phyloP scores from a whole-genome alignment of 2,888 invertebrate genomes.

The Trachelus tabidus region DNA sequence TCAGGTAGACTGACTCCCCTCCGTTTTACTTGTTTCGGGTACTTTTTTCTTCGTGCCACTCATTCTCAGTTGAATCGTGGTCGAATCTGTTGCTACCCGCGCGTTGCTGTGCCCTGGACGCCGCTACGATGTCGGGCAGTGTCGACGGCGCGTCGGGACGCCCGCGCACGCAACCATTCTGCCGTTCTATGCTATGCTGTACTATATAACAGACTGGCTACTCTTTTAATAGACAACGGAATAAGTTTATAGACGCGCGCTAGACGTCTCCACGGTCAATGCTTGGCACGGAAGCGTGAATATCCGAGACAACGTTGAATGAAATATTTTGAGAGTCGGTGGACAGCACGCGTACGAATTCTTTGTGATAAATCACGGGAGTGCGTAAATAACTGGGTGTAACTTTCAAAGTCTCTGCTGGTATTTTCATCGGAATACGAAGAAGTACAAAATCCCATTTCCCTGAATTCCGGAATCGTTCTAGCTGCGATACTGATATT shows the following conservation, averaged over 20 bases:
- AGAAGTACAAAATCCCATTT: too few relatives aligned
- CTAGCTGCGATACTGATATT: too few relatives aligned
- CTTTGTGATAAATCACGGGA: too few relatives aligned
- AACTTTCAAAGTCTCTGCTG: too few relatives aligned
- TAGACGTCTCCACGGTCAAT: conserved; percentile 52
- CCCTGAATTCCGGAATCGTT: too few relatives aligned
- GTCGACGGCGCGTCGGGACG: conserved; percentile 35
- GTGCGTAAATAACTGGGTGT: too few relatives aligned
- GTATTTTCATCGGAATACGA: too few relatives aligned
- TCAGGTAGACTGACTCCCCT: background rate
- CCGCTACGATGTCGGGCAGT: conserved; percentile 12
- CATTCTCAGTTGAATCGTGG: conserved; percentile 47
- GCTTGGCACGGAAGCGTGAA: conserved; percentile 42
- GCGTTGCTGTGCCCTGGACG: conserved; percentile 28
- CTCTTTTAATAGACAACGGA: conserved; percentile 49
- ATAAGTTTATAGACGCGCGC: conserved; percentile 47
- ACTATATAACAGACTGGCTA: conserved; percentile 16
- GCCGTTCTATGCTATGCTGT: background rate
- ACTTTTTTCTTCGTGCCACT: conserved; percentile 43
- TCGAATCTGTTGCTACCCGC: conserved; percentile 62
- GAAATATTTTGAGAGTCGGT: conserved; percentile 42
- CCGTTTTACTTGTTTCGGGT: background rate
- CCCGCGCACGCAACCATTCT: conserved; percentile 31
- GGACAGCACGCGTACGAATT: background rate
- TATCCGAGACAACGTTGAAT: conserved; percentile 37